Base-by-base conservation (phyloP, 2,888 invertebrate species). In the Anodontia alba region DNA sequence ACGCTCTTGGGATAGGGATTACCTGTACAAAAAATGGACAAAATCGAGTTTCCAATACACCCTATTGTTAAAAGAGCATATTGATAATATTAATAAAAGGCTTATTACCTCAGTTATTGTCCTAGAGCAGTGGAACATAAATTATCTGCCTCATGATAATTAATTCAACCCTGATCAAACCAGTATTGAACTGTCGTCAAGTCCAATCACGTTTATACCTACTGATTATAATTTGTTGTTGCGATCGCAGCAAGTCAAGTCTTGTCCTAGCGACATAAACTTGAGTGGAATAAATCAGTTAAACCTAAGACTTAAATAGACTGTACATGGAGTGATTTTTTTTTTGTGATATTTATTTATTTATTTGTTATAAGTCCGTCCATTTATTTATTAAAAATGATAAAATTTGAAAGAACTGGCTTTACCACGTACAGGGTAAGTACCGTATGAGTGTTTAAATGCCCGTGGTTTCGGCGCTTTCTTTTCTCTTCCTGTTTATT, bases 391-490 rank as follows among this genome's bases (percentile, higher is more conserved):
- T 62, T 71, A 80, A 89, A 78, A 81, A 92, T 92, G 92, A 91
- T 92, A 57, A 92, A 92, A 76, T 89, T 91, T 89, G 92, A 91
- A 76, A 87, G 91, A 82, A 88, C 90, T 29, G 91, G 91, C 78
- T 91, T 91, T 83, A 91, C 92, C 31, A 91, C 92, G 26, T 92
- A 91, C 77, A 75, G 91, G 90, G 92, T 92, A 82, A 91, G 92
- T 91, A 72, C 57, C 43, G 67, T 57, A 33, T 36, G 74, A 76
- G 74, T 0, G 10, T 62, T 62, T 62, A 62, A 62, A 62, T 62
- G 62, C 3, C 62, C 33, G 62, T 62, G 62, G 62, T 62, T 62
- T 62, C 1, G 10, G 15, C n/a, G n/a, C 12, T 33, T 31, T 31
- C 23, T 23, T 29, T 20, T 62, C 29, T 62, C 62, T 33, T 62